Conservation (phyloP, 2,113 vertebrate species). For the Apteryx owenii region DNA sequence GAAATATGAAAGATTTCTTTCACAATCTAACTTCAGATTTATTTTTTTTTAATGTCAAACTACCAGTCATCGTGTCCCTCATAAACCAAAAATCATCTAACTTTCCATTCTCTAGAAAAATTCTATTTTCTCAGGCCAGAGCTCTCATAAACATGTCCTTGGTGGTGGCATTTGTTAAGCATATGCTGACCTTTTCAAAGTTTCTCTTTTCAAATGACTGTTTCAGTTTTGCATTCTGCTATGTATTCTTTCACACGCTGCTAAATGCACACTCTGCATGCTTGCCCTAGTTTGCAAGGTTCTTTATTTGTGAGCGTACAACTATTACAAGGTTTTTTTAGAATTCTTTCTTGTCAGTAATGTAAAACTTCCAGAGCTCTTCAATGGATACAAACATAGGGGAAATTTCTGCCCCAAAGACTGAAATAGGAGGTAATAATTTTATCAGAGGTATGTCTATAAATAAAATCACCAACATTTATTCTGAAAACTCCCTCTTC, state of each 20-base stretch:
- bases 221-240: neutral
- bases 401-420: neutral
- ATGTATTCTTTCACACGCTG: neutral
- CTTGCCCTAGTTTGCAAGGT: neutral
- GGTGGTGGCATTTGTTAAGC: neutral
- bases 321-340: neutral
- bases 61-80: neutral
- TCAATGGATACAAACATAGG: neutral
- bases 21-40: neutral
- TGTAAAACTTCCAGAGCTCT: neutral
- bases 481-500: neutral
- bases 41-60: neutral
- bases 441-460: neutral
- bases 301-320: accelerated
- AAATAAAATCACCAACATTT: neutral
- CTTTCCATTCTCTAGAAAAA: neutral
- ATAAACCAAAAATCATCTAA: neutral
- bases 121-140: neutral
- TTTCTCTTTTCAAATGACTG: neutral
- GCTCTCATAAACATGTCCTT: neutral
- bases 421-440: neutral
- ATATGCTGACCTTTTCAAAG: neutral
- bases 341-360: neutral
- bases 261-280: neutral
- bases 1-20: neutral